Conservation (phyloP, 1,140 invertebrate genomes). For the Drosophila asahinai region DNA sequence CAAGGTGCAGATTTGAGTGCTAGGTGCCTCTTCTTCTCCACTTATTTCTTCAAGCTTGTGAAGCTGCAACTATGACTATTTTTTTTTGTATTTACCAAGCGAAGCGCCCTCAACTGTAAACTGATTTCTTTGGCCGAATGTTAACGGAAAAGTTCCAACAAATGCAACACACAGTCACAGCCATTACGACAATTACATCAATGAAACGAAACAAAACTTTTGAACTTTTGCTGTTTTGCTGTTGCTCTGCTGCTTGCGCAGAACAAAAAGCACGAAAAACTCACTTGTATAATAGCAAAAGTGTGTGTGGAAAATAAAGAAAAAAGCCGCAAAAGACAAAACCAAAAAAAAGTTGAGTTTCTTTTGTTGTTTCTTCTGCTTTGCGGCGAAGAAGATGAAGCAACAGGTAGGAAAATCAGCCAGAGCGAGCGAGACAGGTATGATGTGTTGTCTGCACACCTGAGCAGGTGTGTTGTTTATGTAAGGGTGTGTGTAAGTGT, state of each 20-base stretch:
- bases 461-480: slow-evolving; percentile 9
- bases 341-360: slow-evolving; percentile 37
- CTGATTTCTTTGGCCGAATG: slow-evolving; percentile 32
- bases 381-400: slow-evolving; percentile 52
- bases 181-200: slow-evolving; percentile 55
- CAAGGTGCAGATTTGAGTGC: slow-evolving; percentile 34
- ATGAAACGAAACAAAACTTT: slow-evolving; percentile 54
- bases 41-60: slow-evolving; percentile 15
- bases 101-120: slow-evolving; percentile 37
- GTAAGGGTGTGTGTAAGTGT: slow-evolving; percentile 1
- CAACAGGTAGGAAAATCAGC: slow-evolving; percentile 55
- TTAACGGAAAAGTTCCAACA: slow-evolving; percentile 55
- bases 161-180: slow-evolving; percentile 38
- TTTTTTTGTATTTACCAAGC: slow-evolving; percentile 27
- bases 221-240: slow-evolving; percentile 29
- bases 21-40: slow-evolving; percentile 12
- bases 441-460: slow-evolving; percentile 12
- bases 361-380: slow-evolving; percentile 41
- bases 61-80: slow-evolving; percentile 34
- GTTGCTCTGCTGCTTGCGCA: slow-evolving; percentile 15
- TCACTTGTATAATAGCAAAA: slow-evolving; percentile 40
- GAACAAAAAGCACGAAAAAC: slow-evolving; percentile 46
- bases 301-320: slow-evolving; percentile 46
- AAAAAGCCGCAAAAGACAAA: slow-evolving; percentile 29
- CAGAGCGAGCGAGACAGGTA: slow-evolving; percentile 25